Evolutionary conservation across 2,888 invertebrate species (phyloP).

Genomic region (Lepidocyrtinus sp.): DNA sequence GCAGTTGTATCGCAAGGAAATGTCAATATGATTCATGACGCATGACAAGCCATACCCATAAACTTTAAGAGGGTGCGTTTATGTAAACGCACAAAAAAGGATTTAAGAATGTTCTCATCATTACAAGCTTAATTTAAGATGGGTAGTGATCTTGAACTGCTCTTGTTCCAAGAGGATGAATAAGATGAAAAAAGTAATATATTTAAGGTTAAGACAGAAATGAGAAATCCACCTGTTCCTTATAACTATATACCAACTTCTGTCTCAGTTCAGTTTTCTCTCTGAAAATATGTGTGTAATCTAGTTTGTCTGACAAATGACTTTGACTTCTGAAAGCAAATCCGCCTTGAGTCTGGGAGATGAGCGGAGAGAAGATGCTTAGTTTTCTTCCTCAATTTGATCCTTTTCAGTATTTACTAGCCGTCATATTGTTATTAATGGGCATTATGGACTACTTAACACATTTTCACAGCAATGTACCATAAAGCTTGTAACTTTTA

Average conservation of each 20-base stretch:
- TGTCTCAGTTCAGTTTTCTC: constrained; percentile 25
- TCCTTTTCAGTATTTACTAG: background rate
- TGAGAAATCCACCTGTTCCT: constrained; percentile 58
- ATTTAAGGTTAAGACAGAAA: constrained; percentile 40
- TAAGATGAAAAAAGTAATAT: background rate
- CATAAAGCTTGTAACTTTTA: background rate
- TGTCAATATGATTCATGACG: constrained; percentile 39
- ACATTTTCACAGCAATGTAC: background rate
- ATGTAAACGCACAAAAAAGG: constrained; percentile 14
- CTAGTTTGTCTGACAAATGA: constrained; percentile 44
- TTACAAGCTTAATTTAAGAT: background rate
- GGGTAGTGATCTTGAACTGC: background rate
- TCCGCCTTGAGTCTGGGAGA: background rate
- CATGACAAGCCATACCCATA: constrained; percentile 37
- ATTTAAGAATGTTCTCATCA: background rate
- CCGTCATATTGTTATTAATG: background rate
- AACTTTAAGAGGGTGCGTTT: constrained; percentile 43
- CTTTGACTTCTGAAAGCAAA: background rate
- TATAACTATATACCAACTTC: background rate
- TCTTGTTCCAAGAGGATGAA: background rate
- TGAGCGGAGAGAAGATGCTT: background rate
- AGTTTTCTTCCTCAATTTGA: constrained; percentile 2
- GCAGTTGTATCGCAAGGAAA: constrained; percentile 20
- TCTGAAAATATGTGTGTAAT: constrained; percentile 27
- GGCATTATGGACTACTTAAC: background rate